Base-by-base conservation (phyloP, 2,797 vertebrate genomes). In the Zalophus californianus region DNA sequence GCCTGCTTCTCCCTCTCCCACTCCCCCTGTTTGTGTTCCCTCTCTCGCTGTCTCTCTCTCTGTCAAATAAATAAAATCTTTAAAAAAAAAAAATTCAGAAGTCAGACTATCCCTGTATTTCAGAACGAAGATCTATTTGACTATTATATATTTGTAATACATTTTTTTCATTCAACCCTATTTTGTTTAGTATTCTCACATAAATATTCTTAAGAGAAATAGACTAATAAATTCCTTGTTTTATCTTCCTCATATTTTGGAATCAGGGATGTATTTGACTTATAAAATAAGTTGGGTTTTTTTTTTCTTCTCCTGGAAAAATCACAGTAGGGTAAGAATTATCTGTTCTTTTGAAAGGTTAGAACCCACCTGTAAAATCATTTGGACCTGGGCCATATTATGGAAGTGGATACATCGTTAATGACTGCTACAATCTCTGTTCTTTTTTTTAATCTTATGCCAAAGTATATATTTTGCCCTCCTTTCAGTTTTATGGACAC, bases 191-290 rank as follows among this genome's bases (percentile, higher is more conserved):
- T 84, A 54, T 68, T 91, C 62, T 73, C 20, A 77, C 18, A 18
- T 73, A 90, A 95, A 72, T 32, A 95, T 68, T 66, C 27, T 79
- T 83, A 85, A 84, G 80, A 94, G 48, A 94, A 91, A 78, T 64
- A 48, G 15, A 14, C 5, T 68, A 89, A 10, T 54, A 62, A 29
- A 48, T 64, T 94, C 21, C 60, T 96, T 86, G 27, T 90, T 91
- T 86, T 94, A 60, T 62, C 50, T 52, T 75, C 38, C n/a, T 56
- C 38, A 84, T n/a, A 68, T 78, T 85, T 78, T 86, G 44, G 27
- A 32, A 68, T 83, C 50, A 96, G 72, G 14, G 2, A 72, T 86
- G 29, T 48, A 54, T 29, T 75, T 66, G 79, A 79, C 27, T 93
- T 97, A 78, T 2, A 66, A 92, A 90, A 80, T 78, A 44, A 83